Percentiles rank a stretch among this genome's conserved stretches.
Conservation (phyloP, 1,140 invertebrate genomes). For the Neuroterus valhalla region DNA sequence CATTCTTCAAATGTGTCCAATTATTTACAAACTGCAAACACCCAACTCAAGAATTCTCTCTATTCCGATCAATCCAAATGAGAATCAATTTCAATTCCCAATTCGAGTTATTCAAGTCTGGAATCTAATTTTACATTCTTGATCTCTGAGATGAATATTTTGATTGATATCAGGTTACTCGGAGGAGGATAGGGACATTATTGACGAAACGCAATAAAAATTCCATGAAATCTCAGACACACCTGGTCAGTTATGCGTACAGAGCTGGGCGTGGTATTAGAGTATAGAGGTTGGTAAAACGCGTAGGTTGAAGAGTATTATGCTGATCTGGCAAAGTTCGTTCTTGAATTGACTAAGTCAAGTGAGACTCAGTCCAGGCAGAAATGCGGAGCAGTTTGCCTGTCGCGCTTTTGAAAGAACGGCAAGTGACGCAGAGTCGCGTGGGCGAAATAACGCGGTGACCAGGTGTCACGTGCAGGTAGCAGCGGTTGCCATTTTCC, state of each 20-base stretch:
- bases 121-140: too few relatives aligned
- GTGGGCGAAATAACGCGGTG: conserved; percentile 28
- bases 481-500: conserved; percentile 41
- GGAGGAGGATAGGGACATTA: background rate
- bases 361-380: conserved; percentile 46
- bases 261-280: background rate
- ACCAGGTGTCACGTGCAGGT: conserved; percentile 57
- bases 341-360: conserved; percentile 43
- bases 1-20: too few relatives aligned
- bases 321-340: conserved; percentile 52
- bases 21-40: too few relatives aligned
- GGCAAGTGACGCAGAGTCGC: conserved; percentile 17
- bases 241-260: background rate
- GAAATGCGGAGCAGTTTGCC: conserved; percentile 46
- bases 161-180: too few relatives aligned
- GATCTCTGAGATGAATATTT: too few relatives aligned
- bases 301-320: conserved; percentile 62
- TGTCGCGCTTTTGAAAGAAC: conserved; percentile 7
- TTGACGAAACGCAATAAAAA: background rate
- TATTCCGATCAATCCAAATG: too few relatives aligned
- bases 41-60: too few relatives aligned
- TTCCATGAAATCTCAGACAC: background rate
- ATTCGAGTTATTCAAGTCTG: too few relatives aligned
- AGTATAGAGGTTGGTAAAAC: conserved; percentile 12
- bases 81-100: too few relatives aligned